Evolutionary conservation across 2,888 invertebrate genomes (phyloP).

Genomic region (Apomyelois bistriatella): DNA sequence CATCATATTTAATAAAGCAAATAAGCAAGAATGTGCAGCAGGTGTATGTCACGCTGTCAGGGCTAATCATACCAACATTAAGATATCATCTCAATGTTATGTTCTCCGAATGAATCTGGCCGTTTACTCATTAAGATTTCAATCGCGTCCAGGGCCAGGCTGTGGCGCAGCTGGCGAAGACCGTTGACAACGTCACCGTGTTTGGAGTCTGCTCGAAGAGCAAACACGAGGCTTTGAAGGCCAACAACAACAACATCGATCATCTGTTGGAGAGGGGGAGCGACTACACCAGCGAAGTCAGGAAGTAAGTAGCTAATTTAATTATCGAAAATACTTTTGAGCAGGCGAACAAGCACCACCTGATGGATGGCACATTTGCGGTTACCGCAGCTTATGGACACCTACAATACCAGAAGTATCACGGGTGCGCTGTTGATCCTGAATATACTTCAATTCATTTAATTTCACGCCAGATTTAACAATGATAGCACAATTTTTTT

Average conservation of each 20-base stretch:
- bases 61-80: constrained; percentile 7
- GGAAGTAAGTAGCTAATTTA: constrained; percentile 82
- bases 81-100: constrained; percentile 4
- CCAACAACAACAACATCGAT: constrained; percentile 84
- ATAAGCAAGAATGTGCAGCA: constrained; percentile 6
- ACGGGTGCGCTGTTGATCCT: too few species aligned
- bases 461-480: too few species aligned
- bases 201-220: constrained; percentile 91
- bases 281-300: constrained; percentile 91
- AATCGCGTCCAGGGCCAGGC: constrained; percentile 84
- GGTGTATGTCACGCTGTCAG: constrained; percentile 1
- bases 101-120: background rate
- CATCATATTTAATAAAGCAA: constrained; percentile 3
- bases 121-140: constrained; percentile 11
- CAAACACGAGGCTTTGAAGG: constrained; percentile 91
- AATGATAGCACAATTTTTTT: too few species aligned
- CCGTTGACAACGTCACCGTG: constrained; percentile 88
- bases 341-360: too few species aligned
- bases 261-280: constrained; percentile 89
- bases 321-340: too few species aligned
- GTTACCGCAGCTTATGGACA: too few species aligned
- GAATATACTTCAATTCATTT: too few species aligned
- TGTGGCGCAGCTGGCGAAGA: constrained; percentile 89
- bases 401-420: too few species aligned
- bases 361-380: too few species aligned